These are phyloP conservation scores for Coelogynopora nodosa DNA, from an alignment of 2,888 invertebrate species.

Conservation along the genomic window DNA sequence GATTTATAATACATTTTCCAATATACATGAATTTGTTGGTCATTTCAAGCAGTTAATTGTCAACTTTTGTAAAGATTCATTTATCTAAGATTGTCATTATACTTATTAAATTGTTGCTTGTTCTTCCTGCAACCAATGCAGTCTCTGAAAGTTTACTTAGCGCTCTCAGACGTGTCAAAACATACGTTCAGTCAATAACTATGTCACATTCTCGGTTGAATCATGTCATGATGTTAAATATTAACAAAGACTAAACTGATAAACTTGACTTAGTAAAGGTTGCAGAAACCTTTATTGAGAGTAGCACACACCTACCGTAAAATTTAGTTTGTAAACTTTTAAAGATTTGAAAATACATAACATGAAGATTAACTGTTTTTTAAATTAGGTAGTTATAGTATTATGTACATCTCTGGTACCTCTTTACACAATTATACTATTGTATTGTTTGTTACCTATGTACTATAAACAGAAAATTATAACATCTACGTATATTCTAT, in stretches of 20 bases:
- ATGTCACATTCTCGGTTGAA: constrained; percentile 10
- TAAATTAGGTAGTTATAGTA: not conserved
- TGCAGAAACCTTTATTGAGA: not conserved
- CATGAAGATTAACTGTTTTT: not conserved
- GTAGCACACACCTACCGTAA: not conserved
- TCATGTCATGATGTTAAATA: constrained; percentile 28
- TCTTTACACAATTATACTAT: not conserved
- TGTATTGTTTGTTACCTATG: not conserved
- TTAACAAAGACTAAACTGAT: constrained; percentile 10
- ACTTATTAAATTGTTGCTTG: constrained; percentile 29
- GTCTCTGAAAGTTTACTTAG: constrained; percentile 20
- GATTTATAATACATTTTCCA: not conserved
- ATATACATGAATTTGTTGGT: constrained; percentile 31
- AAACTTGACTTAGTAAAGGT: constrained; percentile 20
- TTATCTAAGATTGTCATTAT: constrained; percentile 26
- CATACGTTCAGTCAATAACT: constrained; percentile 12
- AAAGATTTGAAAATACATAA: not conserved
- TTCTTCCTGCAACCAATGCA: constrained; percentile 18
- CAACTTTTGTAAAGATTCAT: constrained; percentile 10
- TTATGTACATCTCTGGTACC: not conserved
- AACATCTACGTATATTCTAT: not conserved
- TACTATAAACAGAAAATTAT: not conserved
- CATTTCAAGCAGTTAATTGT: constrained; percentile 23
- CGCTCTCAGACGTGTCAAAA: constrained; percentile 6
- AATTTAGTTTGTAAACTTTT: not conserved